Conservation (phyloP, 2,888 invertebrate species). For the Oegoconia quadripuncta region DNA sequence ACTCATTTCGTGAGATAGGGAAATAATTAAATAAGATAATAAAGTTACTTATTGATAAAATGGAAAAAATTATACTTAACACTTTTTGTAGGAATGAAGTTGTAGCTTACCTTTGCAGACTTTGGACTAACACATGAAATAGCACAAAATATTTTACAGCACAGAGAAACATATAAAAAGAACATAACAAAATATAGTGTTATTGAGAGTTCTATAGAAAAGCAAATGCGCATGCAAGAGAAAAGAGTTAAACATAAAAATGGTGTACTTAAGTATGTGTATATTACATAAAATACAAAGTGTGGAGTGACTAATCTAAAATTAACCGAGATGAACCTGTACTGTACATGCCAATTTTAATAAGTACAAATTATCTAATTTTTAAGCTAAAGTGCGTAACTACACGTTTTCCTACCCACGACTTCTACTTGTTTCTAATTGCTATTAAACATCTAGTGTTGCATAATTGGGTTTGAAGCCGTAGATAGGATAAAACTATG, state of each 20-base stretch:
- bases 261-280: background rate
- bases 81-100: too few relatives aligned
- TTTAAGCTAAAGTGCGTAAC: background rate
- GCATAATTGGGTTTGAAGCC: background rate
- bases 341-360: background rate
- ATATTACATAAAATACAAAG: background rate
- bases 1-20: too few relatives aligned
- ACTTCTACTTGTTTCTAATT: background rate
- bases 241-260: background rate
- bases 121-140: background rate
- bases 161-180: background rate
- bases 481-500: background rate
- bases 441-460: background rate
- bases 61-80: too few relatives aligned
- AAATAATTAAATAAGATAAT: too few relatives aligned
- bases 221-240: slow-evolving; percentile 18
- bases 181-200: background rate
- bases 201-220: slow-evolving; percentile 5
- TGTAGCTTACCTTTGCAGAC: too few relatives aligned
- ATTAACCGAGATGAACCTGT: background rate
- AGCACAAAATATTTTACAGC: background rate
- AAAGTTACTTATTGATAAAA: too few relatives aligned
- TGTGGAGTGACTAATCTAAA: background rate
- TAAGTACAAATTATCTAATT: background rate
- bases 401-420: background rate